A percentile compares a stretch with the other conserved stretches of the same genome.
Evolutionary conservation across 2,113 vertebrate species (phyloP).

Genomic region (Mustelus asterias): DNA sequence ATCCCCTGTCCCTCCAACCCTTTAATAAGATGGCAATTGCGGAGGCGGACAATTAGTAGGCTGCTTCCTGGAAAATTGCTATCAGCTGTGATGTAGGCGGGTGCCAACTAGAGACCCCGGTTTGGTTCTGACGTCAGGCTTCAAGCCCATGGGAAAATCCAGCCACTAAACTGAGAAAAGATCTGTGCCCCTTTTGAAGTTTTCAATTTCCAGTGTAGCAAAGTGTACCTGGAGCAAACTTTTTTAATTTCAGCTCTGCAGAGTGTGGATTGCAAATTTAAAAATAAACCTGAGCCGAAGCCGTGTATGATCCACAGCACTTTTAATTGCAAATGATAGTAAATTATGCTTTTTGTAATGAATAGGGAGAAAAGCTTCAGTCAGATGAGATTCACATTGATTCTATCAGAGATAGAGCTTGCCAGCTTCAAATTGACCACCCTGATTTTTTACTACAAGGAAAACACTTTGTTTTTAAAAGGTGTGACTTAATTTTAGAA

Average conservation of each 20-base stretch:
- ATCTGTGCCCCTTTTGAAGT: not conserved
- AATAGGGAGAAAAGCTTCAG: not conserved
- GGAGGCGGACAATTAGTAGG: not conserved
- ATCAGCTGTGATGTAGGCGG: not conserved
- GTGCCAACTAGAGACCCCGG: not conserved
- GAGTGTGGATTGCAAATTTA: not conserved
- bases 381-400: not conserved
- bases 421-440: not conserved
- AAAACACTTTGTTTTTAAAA: no score
- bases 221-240: not conserved
- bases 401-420: not conserved
- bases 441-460: no score
- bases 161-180: not conserved
- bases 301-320: no score
- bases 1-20: no score
- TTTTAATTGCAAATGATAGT: not conserved
- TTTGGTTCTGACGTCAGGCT: not conserved
- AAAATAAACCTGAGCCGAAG: not conserved
- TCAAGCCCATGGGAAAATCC: not conserved
- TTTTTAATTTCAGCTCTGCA: constrained; percentile 12
- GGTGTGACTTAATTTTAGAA: constrained; percentile 3
- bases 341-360: not conserved
- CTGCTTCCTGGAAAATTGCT: not conserved
- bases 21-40: not conserved
- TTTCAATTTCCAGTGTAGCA: not conserved